phyloP scores from a whole-genome alignment of 2,888 invertebrate genomes.

The Allolobophora icterica region DNA sequence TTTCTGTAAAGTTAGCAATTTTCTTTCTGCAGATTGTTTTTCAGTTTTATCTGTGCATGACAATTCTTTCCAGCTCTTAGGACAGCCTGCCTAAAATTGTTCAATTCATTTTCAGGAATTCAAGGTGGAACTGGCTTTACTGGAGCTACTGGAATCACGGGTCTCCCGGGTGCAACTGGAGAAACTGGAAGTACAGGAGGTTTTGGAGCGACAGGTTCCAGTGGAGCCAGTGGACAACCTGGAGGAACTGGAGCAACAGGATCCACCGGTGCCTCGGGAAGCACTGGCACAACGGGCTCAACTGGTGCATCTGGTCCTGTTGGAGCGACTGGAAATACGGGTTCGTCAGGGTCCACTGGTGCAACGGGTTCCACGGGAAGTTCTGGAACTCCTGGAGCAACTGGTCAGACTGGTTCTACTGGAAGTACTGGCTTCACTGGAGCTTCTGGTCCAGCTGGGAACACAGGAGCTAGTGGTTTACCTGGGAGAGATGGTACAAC shows the following conservation, averaged over 20 bases:
- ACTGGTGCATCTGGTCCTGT: not conserved
- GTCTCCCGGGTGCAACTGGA: slow-evolving; percentile 22
- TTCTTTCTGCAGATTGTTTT: not conserved
- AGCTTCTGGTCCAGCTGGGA: not conserved
- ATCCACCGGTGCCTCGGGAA: not conserved
- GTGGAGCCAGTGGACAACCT: not conserved
- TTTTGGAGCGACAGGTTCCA: slow-evolving; percentile 19
- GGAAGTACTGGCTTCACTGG: slow-evolving; percentile 4
- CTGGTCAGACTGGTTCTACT: not conserved
- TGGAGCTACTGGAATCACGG: not conserved
- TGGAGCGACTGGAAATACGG: not conserved
- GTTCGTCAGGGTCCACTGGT: not conserved
- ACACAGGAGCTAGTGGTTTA: not conserved
- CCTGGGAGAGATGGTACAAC: not conserved
- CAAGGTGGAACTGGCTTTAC: not conserved
- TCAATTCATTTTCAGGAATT: not conserved
- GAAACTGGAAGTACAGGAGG: not conserved
- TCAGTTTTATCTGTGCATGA: too few species aligned
- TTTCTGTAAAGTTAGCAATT: too few species aligned
- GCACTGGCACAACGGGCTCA: not conserved
- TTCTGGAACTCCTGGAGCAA: not conserved
- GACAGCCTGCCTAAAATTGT: not conserved
- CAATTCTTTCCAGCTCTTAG: not conserved
- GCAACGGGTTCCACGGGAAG: not conserved
- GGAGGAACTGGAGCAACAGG: not conserved